Percentiles rank a stretch among this genome's conserved stretches.
These are phyloP conservation scores for Scophthalmus maximus DNA, from an alignment of 2,113 vertebrate genomes.

Conservation along the genomic window DNA sequence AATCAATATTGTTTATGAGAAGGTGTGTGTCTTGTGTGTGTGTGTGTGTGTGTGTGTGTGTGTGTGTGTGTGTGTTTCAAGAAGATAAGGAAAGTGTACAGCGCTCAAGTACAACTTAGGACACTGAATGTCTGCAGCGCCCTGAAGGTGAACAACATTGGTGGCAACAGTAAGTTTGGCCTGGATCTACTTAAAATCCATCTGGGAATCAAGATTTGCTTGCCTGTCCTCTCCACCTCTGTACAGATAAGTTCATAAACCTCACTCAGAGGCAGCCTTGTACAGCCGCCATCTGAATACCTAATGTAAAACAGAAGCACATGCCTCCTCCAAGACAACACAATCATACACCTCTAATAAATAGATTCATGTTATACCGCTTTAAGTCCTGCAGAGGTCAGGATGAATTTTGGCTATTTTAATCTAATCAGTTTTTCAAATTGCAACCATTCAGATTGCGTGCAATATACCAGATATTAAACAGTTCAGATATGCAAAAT, in stretches of 20 bases:
- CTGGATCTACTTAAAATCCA: conserved; percentile 4
- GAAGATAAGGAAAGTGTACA: conserved; percentile 41
- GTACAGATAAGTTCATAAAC: conserved; percentile 1
- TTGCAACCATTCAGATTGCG: neutral
- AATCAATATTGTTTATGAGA: conserved; percentile 67
- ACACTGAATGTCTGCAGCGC: conserved; percentile 29
- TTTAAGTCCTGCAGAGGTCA: neutral
- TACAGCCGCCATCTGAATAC: neutral
- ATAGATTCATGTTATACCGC: neutral
- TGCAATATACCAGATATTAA: neutral
- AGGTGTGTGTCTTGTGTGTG: conserved; percentile 3
- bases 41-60: conserved; percentile 19
- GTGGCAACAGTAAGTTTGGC: conserved; percentile 2
- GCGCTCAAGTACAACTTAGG: conserved; percentile 19
- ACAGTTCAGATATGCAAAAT: neutral
- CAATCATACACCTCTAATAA: neutral
- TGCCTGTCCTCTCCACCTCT: neutral
- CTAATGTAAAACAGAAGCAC: neutral
- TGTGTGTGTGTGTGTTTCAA: conserved; percentile 5
- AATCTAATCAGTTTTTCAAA: neutral
- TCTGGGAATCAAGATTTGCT: neutral
- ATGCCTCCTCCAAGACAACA: neutral
- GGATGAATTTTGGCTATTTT: neutral
- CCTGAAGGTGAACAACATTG: conserved; percentile 36
- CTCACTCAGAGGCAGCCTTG: neutral